Evolutionary conservation across 2,888 invertebrate genomes (phyloP).

Genomic region (Gibbula magus): DNA sequence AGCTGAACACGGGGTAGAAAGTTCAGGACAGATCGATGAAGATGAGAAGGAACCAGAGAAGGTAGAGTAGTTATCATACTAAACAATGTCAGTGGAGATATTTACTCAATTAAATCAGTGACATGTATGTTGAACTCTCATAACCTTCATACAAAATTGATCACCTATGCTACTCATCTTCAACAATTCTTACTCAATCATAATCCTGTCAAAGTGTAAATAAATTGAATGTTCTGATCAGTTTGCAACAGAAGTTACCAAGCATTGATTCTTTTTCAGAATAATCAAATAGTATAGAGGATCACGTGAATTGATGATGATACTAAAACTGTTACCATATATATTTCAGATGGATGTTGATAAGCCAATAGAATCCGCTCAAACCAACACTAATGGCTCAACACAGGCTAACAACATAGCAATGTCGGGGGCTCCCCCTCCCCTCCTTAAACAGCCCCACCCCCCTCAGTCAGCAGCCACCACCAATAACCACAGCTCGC

Average conservation of each 20-base stretch:
- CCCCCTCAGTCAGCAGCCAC: not conserved
- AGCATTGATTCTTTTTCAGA: no score
- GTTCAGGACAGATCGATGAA: constrained; percentile 44
- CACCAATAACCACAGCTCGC: not conserved
- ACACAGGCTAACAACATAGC: constrained; percentile 3
- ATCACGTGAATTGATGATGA: no score
- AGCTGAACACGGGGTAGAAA: constrained; percentile 65
- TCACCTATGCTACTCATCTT: no score
- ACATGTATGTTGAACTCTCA: no score
- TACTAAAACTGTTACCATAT: not conserved
- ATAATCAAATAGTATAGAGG: no score
- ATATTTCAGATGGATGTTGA: constrained; percentile 61
- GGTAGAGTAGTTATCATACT: constrained; percentile 25
- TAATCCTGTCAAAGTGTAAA: no score
- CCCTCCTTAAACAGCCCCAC: constrained; percentile 62
- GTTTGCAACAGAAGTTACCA: no score
- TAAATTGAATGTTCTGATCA: no score
- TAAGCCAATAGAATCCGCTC: constrained; percentile 42
- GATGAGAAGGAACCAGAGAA: constrained; percentile 49
- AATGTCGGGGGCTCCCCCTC: constrained; percentile 49
- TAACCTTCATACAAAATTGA: no score
- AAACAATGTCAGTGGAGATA: no score
- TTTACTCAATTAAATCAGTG: not conserved
- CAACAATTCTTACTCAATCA: no score
- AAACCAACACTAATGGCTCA: constrained; percentile 22